phyloP scores from a whole-genome alignment of 2,113 vertebrate species.

The Leptosomus discolor region DNA sequence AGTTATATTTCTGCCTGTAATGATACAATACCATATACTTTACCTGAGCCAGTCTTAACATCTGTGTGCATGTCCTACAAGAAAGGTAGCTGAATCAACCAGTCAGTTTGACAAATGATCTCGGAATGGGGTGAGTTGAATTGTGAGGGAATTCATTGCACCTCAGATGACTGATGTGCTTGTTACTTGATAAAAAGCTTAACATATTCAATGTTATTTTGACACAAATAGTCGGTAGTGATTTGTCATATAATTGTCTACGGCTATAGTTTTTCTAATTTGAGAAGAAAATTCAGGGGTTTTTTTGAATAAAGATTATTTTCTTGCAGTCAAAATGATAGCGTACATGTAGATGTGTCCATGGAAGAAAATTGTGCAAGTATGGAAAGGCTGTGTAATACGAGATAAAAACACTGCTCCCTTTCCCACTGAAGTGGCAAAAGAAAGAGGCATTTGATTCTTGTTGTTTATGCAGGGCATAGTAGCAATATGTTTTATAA shows the following conservation, averaged over 20 bases:
- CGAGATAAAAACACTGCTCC: neutral
- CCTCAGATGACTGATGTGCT: neutral
- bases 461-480: neutral
- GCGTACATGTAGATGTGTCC: neutral
- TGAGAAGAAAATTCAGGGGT: neutral
- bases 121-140: neutral
- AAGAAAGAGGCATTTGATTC: neutral
- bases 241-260: neutral
- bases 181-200: neutral
- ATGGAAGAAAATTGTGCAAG: neutral
- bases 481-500: conserved; percentile 41
- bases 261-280: neutral
- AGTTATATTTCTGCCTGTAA: neutral
- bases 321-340: neutral
- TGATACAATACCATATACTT: neutral
- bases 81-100: neutral
- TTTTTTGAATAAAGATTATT: neutral
- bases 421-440: neutral
- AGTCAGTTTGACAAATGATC: neutral
- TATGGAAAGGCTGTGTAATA: neutral
- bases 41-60: neutral
- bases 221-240: neutral
- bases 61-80: neutral
- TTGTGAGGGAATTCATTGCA: neutral
- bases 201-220: neutral